These are phyloP conservation scores for Drosophila oshimai DNA, from an alignment of 1,140 invertebrate genomes.

Conservation along the genomic window DNA sequence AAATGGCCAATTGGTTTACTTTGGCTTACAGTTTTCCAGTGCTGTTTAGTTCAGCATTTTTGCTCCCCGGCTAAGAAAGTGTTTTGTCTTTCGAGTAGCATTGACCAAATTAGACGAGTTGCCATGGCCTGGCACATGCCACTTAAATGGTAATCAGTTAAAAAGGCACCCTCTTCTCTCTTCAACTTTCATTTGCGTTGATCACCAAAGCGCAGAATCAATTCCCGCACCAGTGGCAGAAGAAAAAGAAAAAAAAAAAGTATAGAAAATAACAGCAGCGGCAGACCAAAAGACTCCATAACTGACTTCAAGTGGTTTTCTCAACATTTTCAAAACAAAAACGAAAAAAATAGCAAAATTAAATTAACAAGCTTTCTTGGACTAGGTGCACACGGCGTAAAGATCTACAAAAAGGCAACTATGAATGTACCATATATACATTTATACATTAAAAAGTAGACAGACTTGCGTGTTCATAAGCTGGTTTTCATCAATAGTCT, in stretches of 20 bases:
- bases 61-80: conserved; percentile 50
- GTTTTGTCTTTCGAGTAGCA: conserved; percentile 44
- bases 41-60: conserved; percentile 21
- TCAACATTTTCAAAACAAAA: conserved; percentile 1
- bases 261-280: neutral
- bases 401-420: conserved; percentile 32
- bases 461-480: conserved; percentile 22
- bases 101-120: conserved; percentile 71
- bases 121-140: conserved; percentile 49
- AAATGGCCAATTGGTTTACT: conserved; percentile 58
- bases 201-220: conserved; percentile 59
- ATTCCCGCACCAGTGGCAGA: conserved; percentile 1
- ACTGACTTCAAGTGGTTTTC: conserved; percentile 9
- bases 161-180: conserved; percentile 7
- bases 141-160: conserved; percentile 67
- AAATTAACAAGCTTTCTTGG: conserved; percentile 29
- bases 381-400: conserved; percentile 39
- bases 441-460: conserved; percentile 1
- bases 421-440: neutral
- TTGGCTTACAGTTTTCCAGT: conserved; percentile 47
- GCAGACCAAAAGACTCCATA: conserved; percentile 4
- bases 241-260: conserved; percentile 11
- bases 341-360: neutral
- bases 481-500: conserved; percentile 27
- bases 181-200: conserved; percentile 71